Base-by-base conservation (phyloP, 2,113 vertebrate genomes). In the Theristicus caerulescens region DNA sequence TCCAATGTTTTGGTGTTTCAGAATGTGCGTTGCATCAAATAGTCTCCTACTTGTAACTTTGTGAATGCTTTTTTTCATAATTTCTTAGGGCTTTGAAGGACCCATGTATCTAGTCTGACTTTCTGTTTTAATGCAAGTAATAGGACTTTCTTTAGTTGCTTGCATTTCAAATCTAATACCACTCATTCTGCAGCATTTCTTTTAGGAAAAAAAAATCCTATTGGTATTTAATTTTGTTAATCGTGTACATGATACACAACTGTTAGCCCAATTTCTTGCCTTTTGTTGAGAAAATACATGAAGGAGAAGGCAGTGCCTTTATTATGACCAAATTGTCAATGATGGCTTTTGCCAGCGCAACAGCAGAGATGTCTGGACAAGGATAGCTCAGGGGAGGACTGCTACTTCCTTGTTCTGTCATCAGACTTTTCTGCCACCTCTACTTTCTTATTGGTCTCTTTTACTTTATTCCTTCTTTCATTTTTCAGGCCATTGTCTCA, bases 211-310 rank as follows among this genome's bases (percentile, higher is more conserved):
- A 36, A 49, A n/a, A 16, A 36, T 71, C 16, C 36, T 74, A 0
- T 46, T 84, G 46, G 6, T 70, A 9, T 73, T 86, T 78, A 67
- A 22, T 78, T 67, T 51, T 80, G 27, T 36, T 40, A 46, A 46
- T 58, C 5, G 2, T 9, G 13, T 36, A 11, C 4, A 3, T 22
- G 24, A 11, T 11, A 26, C 7, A 14, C 29, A 76, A 1, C 5
- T 42, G 7, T 58, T 47, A 51, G 46, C 14, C 32, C 14, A 14
- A 6, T 40, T 70, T 80, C 58, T 81, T 87, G 14, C 17, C n/a
- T 82, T 62, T 25, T 83, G 6, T 38, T 67, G 78, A 77, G 65
- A 11, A 57, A 10, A 4, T 46, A 2, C 17, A 8, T 25, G 58
- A 57, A 72, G 86, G 47, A 80, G 64, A 36, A 65, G 51, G 31